Conservation (phyloP, 1,140 invertebrate species). For the Armadillidium nasatum region DNA sequence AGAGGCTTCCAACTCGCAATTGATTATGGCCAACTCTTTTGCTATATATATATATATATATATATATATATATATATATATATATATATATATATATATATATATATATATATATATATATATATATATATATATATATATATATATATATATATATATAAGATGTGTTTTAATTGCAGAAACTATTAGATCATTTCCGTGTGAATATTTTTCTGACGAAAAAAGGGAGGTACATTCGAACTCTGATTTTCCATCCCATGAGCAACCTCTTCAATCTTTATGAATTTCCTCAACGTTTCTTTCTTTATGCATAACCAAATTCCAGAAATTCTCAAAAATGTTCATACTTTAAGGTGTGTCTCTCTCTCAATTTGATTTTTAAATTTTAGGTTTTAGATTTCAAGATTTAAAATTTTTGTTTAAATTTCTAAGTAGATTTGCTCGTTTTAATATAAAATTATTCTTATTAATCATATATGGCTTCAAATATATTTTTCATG, state of each 20-base stretch:
- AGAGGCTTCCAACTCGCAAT: no score
- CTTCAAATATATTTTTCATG: no score
- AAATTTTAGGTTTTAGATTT: not conserved
- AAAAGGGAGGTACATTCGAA: slow-evolving; percentile 64
- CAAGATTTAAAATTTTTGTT: not conserved
- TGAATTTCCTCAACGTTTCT: slow-evolving; percentile 75
- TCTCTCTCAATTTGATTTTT: no score
- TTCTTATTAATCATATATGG: no score
- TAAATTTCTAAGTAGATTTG: no score
- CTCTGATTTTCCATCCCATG: slow-evolving; percentile 67
- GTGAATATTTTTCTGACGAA: slow-evolving; percentile 66
- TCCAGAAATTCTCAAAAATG: slow-evolving; percentile 49
- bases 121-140: slow-evolving; percentile 25
- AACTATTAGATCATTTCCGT: slow-evolving; percentile 68
- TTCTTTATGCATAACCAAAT: slow-evolving; percentile 58
- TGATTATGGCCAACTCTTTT: no score
- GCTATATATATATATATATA: no score
- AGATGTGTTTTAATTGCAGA: slow-evolving; percentile 51
- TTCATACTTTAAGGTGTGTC: slow-evolving; percentile 55
- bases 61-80: no score
- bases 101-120: no score
- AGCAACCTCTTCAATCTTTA: slow-evolving; percentile 76
- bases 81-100: no score
- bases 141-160: slow-evolving; percentile 11
- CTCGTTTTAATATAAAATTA: no score